phyloP scores from a whole-genome alignment of 2,888 invertebrate species.

The Troides aeacus region DNA sequence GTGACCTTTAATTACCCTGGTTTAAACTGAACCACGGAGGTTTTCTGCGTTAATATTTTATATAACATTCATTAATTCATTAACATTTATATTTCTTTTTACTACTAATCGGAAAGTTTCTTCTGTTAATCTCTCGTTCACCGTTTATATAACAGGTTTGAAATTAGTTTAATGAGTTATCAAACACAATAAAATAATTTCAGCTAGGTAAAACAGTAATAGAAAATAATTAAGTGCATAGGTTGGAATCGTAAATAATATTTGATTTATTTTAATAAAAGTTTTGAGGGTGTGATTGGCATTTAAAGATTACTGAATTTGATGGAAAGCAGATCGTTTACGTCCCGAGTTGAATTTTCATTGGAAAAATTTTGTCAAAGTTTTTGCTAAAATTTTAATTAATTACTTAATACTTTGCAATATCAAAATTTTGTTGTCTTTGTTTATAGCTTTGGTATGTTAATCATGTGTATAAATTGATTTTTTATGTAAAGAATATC shows the following conservation, averaged over 20 bases:
- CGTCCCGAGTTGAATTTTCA: no score
- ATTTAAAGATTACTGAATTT: no score
- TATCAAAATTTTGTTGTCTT: no score
- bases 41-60: background rate
- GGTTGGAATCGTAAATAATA: no score
- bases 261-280: no score
- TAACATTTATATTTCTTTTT: background rate
- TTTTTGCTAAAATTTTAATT: no score
- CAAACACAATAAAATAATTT: background rate
- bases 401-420: no score
- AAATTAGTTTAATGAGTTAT: background rate
- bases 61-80: background rate
- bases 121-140: background rate
- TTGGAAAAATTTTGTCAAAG: no score
- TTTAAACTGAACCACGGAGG: slow-evolving; percentile 1
- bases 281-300: no score
- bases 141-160: background rate
- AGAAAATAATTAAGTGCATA: no score
- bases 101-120: background rate
- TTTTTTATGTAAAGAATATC: background rate
- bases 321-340: no score
- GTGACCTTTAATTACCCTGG: slow-evolving; percentile 38
- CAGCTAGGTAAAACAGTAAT: background rate
- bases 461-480: background rate
- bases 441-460: no score